Evolutionary conservation across 2,888 invertebrate species (phyloP).

Genomic region (Drosophila kanekoi): DNA sequence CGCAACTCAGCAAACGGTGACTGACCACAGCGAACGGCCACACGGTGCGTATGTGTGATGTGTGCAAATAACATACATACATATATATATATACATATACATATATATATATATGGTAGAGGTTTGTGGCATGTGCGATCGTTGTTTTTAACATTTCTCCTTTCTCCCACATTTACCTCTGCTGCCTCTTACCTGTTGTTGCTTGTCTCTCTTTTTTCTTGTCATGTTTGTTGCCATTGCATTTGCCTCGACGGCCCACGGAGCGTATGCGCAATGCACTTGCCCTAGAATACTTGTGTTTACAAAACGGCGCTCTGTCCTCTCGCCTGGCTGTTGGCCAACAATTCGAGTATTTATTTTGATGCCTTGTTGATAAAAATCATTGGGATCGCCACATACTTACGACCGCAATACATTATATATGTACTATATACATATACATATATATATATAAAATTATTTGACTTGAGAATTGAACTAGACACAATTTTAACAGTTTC

Average conservation of each 20-base stretch:
- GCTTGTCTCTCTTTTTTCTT: slow-evolving; percentile 9
- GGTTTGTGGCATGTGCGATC: slow-evolving; percentile 34
- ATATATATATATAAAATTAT: slow-evolving; percentile 4
- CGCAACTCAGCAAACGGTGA: slow-evolving; percentile 44
- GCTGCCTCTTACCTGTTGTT: slow-evolving; percentile 1
- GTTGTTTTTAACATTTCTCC: slow-evolving; percentile 21
- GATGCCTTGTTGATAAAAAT: slow-evolving; percentile 45
- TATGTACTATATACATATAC: neutral
- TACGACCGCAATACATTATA: neutral
- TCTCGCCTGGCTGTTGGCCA: slow-evolving; percentile 35
- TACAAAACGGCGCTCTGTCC: slow-evolving; percentile 22
- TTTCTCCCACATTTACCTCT: slow-evolving; percentile 8
- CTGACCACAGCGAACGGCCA: slow-evolving; percentile 44
- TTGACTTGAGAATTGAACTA: slow-evolving; percentile 28
- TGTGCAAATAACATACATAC: slow-evolving; percentile 3
- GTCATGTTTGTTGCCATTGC: slow-evolving; percentile 16
- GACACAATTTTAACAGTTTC: slow-evolving; percentile 31
- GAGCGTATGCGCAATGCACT: slow-evolving; percentile 53
- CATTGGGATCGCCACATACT: slow-evolving; percentile 33
- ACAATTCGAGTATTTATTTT: slow-evolving; percentile 37
- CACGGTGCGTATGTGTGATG: slow-evolving; percentile 48
- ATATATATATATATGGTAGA: slow-evolving; percentile 1
- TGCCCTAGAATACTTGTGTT: slow-evolving; percentile 43
- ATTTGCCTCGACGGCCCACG: slow-evolving; percentile 20
- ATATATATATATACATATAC: neutral